Evolutionary conservation across 2,797 vertebrate genomes (phyloP).

Genomic region (Bradypodion pumilum): DNA sequence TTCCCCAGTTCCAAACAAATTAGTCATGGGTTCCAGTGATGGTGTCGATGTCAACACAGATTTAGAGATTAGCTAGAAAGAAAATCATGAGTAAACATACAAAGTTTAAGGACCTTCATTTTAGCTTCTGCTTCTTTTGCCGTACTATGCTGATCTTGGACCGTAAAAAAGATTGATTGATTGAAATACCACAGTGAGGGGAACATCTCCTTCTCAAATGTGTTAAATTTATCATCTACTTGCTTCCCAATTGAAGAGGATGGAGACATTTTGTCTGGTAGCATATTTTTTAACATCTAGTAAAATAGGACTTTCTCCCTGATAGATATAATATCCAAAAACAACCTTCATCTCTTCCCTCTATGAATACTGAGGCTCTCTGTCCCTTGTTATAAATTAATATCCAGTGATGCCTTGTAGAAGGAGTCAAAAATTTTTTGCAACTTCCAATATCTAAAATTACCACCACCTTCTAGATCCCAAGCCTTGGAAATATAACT

Average conservation of each 20-base stretch:
- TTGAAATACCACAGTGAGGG: too few species aligned
- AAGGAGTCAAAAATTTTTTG: too few species aligned
- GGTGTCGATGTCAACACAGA: background rate
- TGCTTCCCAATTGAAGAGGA: too few species aligned
- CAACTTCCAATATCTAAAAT: background rate
- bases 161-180: too few species aligned
- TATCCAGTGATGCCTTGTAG: too few species aligned
- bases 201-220: background rate
- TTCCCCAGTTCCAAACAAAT: background rate
- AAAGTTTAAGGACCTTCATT: too few species aligned
- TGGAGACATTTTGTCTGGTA: background rate
- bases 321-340: background rate
- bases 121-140: too few species aligned
- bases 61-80: constrained; percentile 1
- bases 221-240: background rate
- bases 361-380: too few species aligned
- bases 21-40: background rate
- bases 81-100: background rate
- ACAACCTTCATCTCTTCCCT: background rate
- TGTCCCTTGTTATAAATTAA: too few species aligned
- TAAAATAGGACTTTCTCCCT: background rate
- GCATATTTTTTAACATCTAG: background rate
- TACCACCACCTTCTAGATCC: background rate
- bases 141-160: too few species aligned
- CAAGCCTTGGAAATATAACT: background rate